phyloP scores from a whole-genome alignment of 2,113 vertebrate species.

The Podilymbus podiceps region DNA sequence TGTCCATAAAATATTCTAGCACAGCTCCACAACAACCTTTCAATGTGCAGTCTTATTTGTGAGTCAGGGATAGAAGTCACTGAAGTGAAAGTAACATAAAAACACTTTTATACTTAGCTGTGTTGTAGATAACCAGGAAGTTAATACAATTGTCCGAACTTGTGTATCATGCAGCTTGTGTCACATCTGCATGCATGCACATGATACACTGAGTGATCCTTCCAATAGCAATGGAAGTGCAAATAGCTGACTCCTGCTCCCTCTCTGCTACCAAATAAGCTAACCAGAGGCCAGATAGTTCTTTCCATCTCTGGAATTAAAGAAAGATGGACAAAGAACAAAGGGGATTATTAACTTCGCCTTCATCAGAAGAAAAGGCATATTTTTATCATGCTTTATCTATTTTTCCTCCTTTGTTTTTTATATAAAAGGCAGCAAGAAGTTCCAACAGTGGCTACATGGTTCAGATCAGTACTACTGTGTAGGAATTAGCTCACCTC shows the following conservation, averaged over 20 bases:
- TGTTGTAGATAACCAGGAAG: not conserved
- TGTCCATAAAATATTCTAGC: not conserved
- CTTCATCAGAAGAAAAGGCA: not conserved
- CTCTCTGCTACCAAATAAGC: not conserved
- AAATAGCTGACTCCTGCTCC: not conserved
- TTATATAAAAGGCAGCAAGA: not conserved
- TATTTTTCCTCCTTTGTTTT: not conserved
- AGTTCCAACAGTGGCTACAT: not conserved
- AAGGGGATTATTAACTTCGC: not conserved
- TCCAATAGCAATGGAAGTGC: not conserved
- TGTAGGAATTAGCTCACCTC: not conserved
- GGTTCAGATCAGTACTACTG: not conserved
- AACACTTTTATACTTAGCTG: not conserved
- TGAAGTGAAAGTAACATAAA: not conserved
- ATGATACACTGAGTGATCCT: fast-evolving
- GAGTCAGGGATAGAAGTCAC: not conserved
- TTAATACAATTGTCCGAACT: not conserved
- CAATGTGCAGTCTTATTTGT: not conserved
- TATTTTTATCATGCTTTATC: not conserved
- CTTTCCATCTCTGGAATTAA: not conserved
- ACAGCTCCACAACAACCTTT: not conserved
- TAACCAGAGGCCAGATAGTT: not conserved
- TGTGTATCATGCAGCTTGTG: not conserved
- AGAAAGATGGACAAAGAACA: not conserved
- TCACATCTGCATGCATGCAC: not conserved